A percentile compares a stretch with the other conserved stretches of the same genome.
Conservation (phyloP, 2,888 invertebrate genomes). For the Octodonta nipae region DNA sequence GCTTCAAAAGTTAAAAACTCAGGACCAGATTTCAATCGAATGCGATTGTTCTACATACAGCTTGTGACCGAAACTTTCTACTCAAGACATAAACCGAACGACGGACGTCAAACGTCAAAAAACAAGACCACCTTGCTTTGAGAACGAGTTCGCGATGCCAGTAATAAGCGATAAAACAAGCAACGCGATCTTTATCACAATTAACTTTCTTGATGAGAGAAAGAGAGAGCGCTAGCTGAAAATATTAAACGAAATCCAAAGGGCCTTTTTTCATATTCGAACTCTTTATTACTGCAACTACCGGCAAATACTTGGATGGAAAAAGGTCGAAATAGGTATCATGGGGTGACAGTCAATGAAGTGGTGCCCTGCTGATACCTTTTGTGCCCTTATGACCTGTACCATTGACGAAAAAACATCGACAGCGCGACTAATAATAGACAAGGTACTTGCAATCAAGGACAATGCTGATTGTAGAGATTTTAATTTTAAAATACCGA, state of each 20-base stretch:
- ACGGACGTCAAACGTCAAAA: constrained; percentile 24
- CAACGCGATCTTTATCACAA: constrained; percentile 7
- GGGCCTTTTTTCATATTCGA: constrained; percentile 1
- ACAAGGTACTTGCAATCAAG: constrained; percentile 21
- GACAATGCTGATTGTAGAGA: constrained; percentile 23
- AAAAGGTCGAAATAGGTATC: constrained; percentile 32
- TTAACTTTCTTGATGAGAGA: background rate
- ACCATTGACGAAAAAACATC: constrained; percentile 32
- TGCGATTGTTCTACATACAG: too few relatives aligned
- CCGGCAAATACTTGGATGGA: constrained; percentile 16
- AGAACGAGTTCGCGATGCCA: too few relatives aligned
- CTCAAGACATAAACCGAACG: constrained; percentile 8
- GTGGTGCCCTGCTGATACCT: constrained; percentile 28
- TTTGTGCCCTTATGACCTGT: constrained; percentile 23
- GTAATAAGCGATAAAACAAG: too few relatives aligned
- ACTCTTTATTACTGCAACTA: constrained; percentile 17
- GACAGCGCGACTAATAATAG: constrained; percentile 26
- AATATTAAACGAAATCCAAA: constrained; percentile 6
- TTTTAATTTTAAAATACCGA: constrained; percentile 29
- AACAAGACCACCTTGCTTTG: constrained; percentile 30
- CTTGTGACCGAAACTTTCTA: constrained; percentile 16
- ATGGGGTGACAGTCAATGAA: constrained; percentile 29
- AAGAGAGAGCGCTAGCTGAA: background rate
- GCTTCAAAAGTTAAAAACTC: too few relatives aligned
- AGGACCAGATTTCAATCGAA: too few relatives aligned